Evolutionary conservation across 2,888 invertebrate genomes (phyloP).

Genomic region (Trissoscelio sp.): DNA sequence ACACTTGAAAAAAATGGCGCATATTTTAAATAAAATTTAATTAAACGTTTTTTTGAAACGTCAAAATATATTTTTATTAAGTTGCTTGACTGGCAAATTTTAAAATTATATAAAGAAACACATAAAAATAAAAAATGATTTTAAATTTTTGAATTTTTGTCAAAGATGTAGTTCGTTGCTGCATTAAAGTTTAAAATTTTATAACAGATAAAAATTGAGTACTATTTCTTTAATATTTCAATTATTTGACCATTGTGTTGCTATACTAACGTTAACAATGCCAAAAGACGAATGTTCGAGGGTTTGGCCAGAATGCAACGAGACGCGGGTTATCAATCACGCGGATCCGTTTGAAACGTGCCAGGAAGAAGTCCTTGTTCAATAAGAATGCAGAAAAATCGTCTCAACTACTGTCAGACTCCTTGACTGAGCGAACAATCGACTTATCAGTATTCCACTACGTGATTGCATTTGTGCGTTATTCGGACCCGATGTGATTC

Average conservation of each 20-base stretch:
- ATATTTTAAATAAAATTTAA: too few species aligned
- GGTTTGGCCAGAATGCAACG: constrained; percentile 20
- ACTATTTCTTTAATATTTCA: too few species aligned
- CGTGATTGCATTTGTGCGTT: constrained; percentile 51
- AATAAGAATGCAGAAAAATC: constrained; percentile 50
- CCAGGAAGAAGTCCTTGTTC: constrained; percentile 20
- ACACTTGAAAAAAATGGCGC: too few species aligned
- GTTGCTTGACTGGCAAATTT: too few species aligned
- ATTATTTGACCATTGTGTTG: constrained; percentile 9
- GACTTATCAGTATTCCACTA: constrained; percentile 53
- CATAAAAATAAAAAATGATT: too few species aligned
- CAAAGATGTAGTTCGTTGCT: too few species aligned
- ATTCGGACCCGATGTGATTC: constrained; percentile 25
- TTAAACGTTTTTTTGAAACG: too few species aligned
- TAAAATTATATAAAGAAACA: too few species aligned
- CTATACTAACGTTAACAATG: not conserved
- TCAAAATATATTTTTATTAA: too few species aligned
- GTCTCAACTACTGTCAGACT: constrained; percentile 40
- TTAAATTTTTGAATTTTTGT: too few species aligned
- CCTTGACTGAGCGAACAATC: constrained; percentile 53
- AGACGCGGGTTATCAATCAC: constrained; percentile 45
- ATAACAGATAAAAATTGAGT: too few species aligned
- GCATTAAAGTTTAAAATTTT: too few species aligned
- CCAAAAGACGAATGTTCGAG: not conserved
- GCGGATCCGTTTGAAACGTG: constrained; percentile 28